These are phyloP conservation scores for Conomelus anceps DNA, from an alignment of 2,888 invertebrate species.

Conservation along the genomic window DNA sequence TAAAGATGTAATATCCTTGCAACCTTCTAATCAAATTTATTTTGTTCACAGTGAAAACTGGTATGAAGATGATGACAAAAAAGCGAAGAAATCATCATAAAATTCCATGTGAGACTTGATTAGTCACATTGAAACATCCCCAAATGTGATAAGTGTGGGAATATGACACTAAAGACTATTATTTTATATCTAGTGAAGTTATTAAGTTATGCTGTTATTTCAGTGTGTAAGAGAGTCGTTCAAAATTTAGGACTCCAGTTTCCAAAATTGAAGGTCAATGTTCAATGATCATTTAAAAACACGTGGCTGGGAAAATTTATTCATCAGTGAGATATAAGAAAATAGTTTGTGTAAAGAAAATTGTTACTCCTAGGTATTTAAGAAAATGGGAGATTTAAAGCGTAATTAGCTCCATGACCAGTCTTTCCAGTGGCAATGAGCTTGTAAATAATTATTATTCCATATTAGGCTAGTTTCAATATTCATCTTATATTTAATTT, in stretches of 20 bases:
- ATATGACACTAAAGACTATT: background rate
- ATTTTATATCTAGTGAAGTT: background rate
- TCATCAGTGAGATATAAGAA: background rate
- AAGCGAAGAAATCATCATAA: constrained; percentile 27
- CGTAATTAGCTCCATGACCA: background rate
- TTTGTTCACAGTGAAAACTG: constrained; percentile 58
- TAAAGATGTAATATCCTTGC: no score
- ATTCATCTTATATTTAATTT: background rate
- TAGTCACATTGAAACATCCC: background rate
- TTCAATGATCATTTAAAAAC: background rate
- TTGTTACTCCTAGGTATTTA: background rate
- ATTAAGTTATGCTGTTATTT: background rate
- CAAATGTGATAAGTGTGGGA: background rate
- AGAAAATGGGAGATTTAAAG: background rate
- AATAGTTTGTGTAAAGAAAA: background rate
- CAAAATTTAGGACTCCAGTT: background rate
- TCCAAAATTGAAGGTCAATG: background rate
- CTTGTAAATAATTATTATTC: background rate
- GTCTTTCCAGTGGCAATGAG: no score
- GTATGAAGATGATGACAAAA: constrained; percentile 50
- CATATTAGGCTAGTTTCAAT: background rate
- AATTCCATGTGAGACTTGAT: constrained; percentile 10
- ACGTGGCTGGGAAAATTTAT: background rate
- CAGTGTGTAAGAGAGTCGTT: background rate
- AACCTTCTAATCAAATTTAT: constrained; percentile 15